Evolutionary conservation across 92 coral and sea anemone species (phyloP).

Genomic region (Metridium senile): DNA sequence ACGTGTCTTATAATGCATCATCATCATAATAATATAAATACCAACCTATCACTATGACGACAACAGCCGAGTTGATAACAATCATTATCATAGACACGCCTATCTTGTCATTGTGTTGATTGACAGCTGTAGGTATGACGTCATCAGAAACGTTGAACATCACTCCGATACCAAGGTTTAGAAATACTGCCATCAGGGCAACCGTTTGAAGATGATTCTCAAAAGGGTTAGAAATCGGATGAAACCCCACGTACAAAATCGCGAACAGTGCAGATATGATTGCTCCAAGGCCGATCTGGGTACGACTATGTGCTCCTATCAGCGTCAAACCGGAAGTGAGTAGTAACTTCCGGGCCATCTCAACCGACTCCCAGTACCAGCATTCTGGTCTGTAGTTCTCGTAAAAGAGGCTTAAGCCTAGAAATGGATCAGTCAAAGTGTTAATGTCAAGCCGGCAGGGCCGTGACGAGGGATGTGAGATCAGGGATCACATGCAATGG

Average conservation of each 20-base stretch:
- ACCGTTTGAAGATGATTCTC: constrained; percentile 57
- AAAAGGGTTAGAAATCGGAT: constrained; percentile 51
- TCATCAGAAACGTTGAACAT: constrained; percentile 56
- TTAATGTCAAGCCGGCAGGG: no score
- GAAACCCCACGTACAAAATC: constrained; percentile 29
- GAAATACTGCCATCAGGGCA: constrained; percentile 56
- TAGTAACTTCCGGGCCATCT: constrained; percentile 57
- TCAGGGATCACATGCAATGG: no score
- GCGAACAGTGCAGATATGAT: constrained; percentile 50
- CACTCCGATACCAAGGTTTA: constrained; percentile 58
- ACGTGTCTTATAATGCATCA: no score
- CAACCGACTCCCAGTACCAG: constrained; percentile 68
- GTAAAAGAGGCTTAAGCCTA: constrained; percentile 49
- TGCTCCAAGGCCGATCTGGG: constrained; percentile 55
- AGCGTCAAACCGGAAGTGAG: constrained; percentile 54
- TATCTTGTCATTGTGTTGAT: constrained; percentile 36
- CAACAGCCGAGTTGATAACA: constrained; percentile 43
- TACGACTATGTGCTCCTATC: constrained; percentile 57
- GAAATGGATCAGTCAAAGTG: not conserved
- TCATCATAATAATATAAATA: no score
- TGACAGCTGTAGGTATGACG: constrained; percentile 37
- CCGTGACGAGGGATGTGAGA: no score
- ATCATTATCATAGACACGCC: constrained; percentile 46
- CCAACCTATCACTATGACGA: constrained; percentile 50
- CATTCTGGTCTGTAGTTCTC: constrained; percentile 58